phyloP scores from a whole-genome alignment of 2,888 invertebrate species.

The Liodrosophila aerea region DNA sequence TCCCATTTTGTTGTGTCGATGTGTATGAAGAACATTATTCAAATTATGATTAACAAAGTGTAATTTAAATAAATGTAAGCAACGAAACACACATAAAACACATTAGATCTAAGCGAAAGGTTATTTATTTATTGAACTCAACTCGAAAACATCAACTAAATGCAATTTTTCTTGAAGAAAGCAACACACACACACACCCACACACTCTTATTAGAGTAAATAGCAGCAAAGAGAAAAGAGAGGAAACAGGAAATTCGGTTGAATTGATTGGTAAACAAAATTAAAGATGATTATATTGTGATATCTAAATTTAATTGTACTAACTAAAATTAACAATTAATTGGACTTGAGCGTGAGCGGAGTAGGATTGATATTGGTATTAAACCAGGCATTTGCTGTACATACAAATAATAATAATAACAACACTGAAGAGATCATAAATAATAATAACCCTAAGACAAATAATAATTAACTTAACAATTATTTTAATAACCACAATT shows the following conservation, averaged over 20 bases:
- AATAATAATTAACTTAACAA: neutral
- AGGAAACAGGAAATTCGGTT: constrained; percentile 25
- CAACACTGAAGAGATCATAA: no score
- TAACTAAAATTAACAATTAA: constrained; percentile 24
- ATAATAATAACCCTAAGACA: neutral
- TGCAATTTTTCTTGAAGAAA: constrained; percentile 20
- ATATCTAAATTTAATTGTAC: constrained; percentile 67
- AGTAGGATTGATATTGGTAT: constrained; percentile 57
- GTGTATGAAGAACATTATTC: no score
- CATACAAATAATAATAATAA: constrained; percentile 10
- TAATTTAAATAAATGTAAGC: neutral
- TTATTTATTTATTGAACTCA: constrained; percentile 35
- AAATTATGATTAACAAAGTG: no score
- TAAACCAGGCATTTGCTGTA: constrained; percentile 39
- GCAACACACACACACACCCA: constrained; percentile 2
- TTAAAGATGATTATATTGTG: constrained; percentile 68
- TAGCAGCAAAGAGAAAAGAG: neutral
- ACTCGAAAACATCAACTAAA: constrained; percentile 17
- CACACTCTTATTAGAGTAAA: constrained; percentile 18
- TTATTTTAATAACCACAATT: no score
- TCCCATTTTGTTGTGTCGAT: no score
- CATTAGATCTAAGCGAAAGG: constrained; percentile 16
- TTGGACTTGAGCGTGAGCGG: constrained; percentile 16
- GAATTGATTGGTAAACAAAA: constrained; percentile 47
- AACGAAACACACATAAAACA: constrained; percentile 22